Evolutionary conservation across 2,888 invertebrate genomes (phyloP).

Genomic region (Spilosoma lubricipeda): DNA sequence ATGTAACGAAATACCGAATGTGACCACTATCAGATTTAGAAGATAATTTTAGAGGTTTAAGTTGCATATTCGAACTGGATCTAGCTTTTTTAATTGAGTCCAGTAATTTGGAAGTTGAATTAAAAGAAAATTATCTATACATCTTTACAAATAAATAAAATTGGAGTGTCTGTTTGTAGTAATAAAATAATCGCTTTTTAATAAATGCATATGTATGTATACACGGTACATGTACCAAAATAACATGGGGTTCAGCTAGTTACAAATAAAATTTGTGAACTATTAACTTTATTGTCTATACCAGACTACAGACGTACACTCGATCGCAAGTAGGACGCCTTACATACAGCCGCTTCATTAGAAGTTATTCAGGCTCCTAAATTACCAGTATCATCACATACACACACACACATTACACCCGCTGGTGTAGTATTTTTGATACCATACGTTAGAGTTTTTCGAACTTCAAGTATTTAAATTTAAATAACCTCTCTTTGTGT

Average conservation of each 20-base stretch:
- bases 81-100: neutral
- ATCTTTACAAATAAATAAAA: too few species aligned
- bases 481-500: neutral
- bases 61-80: neutral
- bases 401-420: neutral
- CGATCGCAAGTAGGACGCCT: neutral
- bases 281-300: neutral
- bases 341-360: neutral
- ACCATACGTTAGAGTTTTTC: neutral
- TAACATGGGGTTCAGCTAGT: too few species aligned
- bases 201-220: too few species aligned
- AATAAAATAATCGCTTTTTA: too few species aligned
- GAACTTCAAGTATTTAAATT: neutral
- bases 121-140: neutral
- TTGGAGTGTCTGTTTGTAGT: too few species aligned
- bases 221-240: too few species aligned
- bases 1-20: neutral
- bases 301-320: neutral
- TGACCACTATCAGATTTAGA: neutral
- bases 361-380: neutral
- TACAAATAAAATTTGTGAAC: too few species aligned
- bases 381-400: slow-evolving; percentile 3
- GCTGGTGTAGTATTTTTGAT: neutral
- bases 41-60: neutral
- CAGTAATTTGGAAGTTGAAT: neutral